These are phyloP conservation scores for Alosa sapidissima DNA, from an alignment of 2,797 vertebrate genomes.

Conservation along the genomic window DNA sequence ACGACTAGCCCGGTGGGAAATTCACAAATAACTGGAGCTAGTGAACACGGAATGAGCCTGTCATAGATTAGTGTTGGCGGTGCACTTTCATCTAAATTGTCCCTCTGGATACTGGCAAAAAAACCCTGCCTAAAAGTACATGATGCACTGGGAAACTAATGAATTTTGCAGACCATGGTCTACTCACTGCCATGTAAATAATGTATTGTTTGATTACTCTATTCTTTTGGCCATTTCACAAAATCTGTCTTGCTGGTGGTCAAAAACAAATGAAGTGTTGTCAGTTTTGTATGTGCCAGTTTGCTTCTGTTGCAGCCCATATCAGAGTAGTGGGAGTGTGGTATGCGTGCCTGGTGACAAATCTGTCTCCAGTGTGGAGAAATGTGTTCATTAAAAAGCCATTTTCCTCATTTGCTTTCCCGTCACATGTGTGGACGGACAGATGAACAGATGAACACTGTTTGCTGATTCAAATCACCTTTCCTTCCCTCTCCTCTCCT, in stretches of 20 bases:
- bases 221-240: not conserved
- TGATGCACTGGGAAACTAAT: not conserved
- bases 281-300: not conserved
- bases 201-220: not conserved
- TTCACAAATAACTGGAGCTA: not conserved
- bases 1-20: conserved; percentile 8
- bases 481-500: not conserved
- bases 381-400: conserved; percentile 25
- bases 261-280: not conserved
- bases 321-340: not conserved
- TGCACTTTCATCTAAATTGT: not conserved
- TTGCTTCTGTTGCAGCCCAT: not conserved
- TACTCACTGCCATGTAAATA: not conserved
- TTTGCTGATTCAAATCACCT: conserved; percentile 14
- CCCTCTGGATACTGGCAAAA: not conserved
- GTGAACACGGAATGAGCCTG: conserved; percentile 18
- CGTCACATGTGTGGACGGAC: conserved; percentile 12
- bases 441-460: conserved; percentile 24
- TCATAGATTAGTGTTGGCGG: conserved; percentile 14
- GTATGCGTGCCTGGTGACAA: conserved; percentile 8
- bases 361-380: not conserved
- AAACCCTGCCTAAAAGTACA: not conserved
- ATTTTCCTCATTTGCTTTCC: conserved; percentile 25
- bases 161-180: not conserved
- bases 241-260: not conserved